Conservation (phyloP, 2,113 vertebrate genomes). For the Mohoua ochrocephala region DNA sequence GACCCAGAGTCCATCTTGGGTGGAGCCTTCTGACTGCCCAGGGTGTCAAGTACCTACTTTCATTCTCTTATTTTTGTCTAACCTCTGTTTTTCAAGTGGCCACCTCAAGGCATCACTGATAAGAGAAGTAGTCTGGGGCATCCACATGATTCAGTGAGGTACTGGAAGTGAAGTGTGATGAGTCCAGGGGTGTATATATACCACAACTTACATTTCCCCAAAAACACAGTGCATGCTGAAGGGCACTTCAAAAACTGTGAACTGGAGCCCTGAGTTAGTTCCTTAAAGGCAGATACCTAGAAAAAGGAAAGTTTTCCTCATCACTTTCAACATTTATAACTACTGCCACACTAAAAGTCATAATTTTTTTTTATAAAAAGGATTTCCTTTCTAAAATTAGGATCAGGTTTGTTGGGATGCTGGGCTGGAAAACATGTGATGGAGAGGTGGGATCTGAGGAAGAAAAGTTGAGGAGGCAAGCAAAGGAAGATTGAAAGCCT, state of each 20-base stretch:
- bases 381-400: background rate
- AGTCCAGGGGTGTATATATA: rapidly evolving
- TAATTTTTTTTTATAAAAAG: background rate
- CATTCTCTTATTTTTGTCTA: too few relatives aligned
- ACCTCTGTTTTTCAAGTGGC: too few relatives aligned
- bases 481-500: background rate
- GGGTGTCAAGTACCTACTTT: too few relatives aligned
- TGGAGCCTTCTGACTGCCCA: too few relatives aligned
- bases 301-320: background rate
- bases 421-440: background rate
- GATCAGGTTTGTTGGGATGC: background rate
- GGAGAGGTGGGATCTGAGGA: background rate
- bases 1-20: too few relatives aligned
- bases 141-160: background rate
- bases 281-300: background rate
- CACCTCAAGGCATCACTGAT: too few relatives aligned
- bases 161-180: background rate
- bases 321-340: background rate
- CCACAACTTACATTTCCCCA: background rate
- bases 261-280: background rate
- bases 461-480: background rate
- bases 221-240: background rate
- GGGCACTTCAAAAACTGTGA: background rate
- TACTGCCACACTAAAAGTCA: background rate
- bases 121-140: background rate